phyloP scores from a whole-genome alignment of 2,797 vertebrate species.

The Chiloscyllium punctatum region DNA sequence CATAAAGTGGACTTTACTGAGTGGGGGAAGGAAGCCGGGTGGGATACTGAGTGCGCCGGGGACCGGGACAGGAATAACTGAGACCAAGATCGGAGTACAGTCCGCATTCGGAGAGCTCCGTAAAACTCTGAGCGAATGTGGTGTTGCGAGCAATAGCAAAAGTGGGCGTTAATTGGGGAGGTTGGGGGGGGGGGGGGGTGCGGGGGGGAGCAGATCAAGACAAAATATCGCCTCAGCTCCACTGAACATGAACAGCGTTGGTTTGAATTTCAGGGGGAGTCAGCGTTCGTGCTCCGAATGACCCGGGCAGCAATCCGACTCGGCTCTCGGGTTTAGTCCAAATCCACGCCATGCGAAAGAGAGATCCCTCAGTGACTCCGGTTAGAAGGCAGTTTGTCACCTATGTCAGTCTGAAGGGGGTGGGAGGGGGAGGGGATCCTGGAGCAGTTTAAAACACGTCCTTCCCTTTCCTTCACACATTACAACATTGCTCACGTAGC shows the following conservation, averaged over 20 bases:
- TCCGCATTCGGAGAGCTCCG: neutral
- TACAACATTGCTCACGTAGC: slow-evolving; percentile 10
- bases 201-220: neutral
- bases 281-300: neutral
- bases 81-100: neutral
- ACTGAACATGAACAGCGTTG: neutral
- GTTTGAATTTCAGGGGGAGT: no score
- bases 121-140: neutral
- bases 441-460: neutral
- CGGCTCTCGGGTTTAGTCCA: no score
- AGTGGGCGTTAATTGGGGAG: neutral
- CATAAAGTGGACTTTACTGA: neutral
- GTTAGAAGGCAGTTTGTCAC: neutral
- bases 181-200: no score
- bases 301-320: neutral
- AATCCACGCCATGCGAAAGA: neutral
- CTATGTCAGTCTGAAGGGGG: neutral
- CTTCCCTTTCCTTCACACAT: slow-evolving; percentile 3
- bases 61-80: no score
- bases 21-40: neutral
- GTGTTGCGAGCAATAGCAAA: neutral
- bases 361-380: neutral
- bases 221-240: neutral
- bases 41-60: neutral
- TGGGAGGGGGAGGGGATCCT: neutral